Conservation (phyloP, 2,113 vertebrate genomes). For the Nyctibius bracteatus region DNA sequence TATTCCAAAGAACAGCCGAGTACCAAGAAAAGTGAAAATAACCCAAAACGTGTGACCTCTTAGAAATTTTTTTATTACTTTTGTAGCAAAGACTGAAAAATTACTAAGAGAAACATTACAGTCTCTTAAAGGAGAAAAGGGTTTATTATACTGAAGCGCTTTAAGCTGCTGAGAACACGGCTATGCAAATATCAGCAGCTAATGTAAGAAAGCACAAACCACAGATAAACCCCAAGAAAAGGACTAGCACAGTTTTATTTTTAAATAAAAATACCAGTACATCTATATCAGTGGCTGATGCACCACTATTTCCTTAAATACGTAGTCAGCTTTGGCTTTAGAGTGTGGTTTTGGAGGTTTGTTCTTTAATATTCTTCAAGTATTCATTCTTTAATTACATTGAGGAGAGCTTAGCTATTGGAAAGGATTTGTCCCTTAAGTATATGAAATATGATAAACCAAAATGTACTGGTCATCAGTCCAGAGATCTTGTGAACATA, state of each 20-base stretch:
- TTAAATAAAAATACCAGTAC: neutral
- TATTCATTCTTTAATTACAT: neutral
- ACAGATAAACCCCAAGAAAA: neutral
- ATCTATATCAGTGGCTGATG: neutral
- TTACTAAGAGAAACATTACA: neutral
- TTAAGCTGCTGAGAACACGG: neutral
- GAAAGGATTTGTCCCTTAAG: neutral
- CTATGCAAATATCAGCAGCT: neutral
- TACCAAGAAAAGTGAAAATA: neutral
- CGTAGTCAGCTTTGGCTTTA: neutral
- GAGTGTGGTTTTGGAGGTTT: neutral
- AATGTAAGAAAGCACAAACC: neutral
- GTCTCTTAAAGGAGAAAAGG: neutral
- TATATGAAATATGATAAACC: neutral
- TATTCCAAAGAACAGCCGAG: neutral
- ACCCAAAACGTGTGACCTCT: neutral
- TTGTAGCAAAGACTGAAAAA: neutral
- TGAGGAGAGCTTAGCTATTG: neutral
- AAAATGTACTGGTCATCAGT: neutral
- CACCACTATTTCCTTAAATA: neutral
- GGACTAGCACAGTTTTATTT: neutral
- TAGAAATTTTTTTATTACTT: neutral
- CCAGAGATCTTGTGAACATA: neutral
- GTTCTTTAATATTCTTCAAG: neutral
- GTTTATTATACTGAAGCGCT: neutral